A percentile compares a stretch with the other conserved stretches of the same genome.
These are phyloP conservation scores for Eupithecia pulchellata DNA, from an alignment of 2,888 invertebrate species.

Conservation along the genomic window DNA sequence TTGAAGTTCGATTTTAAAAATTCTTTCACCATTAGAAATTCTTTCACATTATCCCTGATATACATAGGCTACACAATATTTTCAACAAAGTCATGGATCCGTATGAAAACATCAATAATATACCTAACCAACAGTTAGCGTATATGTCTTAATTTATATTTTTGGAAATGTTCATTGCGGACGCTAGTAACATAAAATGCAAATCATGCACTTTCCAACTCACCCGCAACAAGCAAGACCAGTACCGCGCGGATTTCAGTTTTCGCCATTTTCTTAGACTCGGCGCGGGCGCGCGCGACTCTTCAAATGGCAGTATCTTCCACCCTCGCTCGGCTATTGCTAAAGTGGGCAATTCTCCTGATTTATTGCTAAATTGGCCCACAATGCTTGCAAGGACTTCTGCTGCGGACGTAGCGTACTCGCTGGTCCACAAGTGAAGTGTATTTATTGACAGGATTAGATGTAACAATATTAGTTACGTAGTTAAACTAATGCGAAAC, in stretches of 20 bases:
- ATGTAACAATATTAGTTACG: background rate
- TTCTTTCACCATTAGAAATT: no score
- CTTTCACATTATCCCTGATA: no score
- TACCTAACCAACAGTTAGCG: no score
- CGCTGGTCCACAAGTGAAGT: slow-evolving; percentile 9
- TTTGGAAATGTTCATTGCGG: no score
- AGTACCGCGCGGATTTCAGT: slow-evolving; percentile 36
- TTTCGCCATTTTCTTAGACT: slow-evolving; percentile 44
- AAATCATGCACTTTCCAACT: slow-evolving; percentile 24
- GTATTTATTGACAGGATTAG: background rate
- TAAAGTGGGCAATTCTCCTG: slow-evolving; percentile 75
- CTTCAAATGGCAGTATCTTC: slow-evolving; percentile 33
- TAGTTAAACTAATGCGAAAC: background rate
- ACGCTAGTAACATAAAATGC: background rate
- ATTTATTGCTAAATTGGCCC: slow-evolving; percentile 65
- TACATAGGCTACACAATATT: no score
- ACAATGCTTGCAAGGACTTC: slow-evolving; percentile 72
- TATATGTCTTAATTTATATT: no score
- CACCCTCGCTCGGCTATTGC: slow-evolving; percentile 63
- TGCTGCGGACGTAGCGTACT: slow-evolving; percentile 48
- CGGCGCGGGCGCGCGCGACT: slow-evolving; percentile 29
- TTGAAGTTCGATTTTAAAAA: no score
- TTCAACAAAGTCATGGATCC: no score
- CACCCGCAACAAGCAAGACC: slow-evolving; percentile 49
- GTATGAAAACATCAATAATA: no score